Conservation (phyloP, 2,888 invertebrate genomes). For the Punctoribates punctum region DNA sequence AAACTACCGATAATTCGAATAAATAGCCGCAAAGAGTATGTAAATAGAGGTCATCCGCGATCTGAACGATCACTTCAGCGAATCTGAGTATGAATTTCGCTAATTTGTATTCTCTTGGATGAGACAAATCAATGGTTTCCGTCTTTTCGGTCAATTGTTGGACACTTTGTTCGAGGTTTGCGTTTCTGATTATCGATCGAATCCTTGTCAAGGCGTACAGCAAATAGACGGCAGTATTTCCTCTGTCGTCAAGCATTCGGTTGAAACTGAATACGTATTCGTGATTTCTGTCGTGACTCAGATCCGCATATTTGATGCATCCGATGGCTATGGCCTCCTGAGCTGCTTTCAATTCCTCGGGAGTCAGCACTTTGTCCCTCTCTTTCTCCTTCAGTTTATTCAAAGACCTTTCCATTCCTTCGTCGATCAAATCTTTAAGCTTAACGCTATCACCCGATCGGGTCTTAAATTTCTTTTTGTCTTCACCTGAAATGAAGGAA, state of each 20-base stretch:
- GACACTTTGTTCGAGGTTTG: slow-evolving; percentile 63
- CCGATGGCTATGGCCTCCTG: slow-evolving; percentile 93
- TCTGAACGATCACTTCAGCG: slow-evolving; percentile 77
- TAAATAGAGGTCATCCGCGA: slow-evolving; percentile 73
- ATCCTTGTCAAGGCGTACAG: slow-evolving; percentile 92
- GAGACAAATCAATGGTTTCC: slow-evolving; percentile 62
- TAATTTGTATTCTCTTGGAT: slow-evolving; percentile 91
- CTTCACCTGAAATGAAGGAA: slow-evolving; percentile 39
- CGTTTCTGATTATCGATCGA: slow-evolving; percentile 77
- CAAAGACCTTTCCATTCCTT: slow-evolving; percentile 64
- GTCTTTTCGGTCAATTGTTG: slow-evolving; percentile 54
- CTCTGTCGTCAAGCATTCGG: slow-evolving; percentile 94
- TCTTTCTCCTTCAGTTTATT: slow-evolving; percentile 82
- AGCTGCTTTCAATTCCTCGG: slow-evolving; percentile 74
- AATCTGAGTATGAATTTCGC: slow-evolving; percentile 72
- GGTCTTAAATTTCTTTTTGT: slow-evolving; percentile 93
- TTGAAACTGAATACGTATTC: slow-evolving; percentile 98
- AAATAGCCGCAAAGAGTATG: slow-evolving; percentile 91
- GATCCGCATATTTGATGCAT: slow-evolving; percentile 96
- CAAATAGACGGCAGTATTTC: slow-evolving; percentile 97
- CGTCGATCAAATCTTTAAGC: slow-evolving; percentile 79
- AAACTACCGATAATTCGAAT: slow-evolving; percentile 86
- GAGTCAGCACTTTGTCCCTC: slow-evolving; percentile 70
- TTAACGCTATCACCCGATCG: slow-evolving; percentile 93
- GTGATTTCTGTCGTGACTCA: slow-evolving; percentile 84